phyloP scores from a whole-genome alignment of 2,797 vertebrate genomes.

The Tapera naevia region DNA sequence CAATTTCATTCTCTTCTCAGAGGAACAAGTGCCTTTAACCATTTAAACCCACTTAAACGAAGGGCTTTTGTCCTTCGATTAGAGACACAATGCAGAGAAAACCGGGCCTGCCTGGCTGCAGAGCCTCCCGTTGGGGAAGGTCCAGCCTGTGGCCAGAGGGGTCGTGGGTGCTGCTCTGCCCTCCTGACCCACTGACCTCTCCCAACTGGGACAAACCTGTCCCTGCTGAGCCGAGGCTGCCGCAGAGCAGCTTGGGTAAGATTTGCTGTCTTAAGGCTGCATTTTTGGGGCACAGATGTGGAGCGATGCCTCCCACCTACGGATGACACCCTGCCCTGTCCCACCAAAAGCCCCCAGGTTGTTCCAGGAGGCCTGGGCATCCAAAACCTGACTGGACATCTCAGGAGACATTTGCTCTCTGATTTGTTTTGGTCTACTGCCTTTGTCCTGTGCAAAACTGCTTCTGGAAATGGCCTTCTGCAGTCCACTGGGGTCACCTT shows the following conservation, averaged over 20 bases:
- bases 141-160: background rate
- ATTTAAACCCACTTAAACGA: slow-evolving; percentile 44
- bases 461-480: background rate
- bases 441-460: background rate
- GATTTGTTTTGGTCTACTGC: background rate
- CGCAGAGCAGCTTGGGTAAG: accelerated
- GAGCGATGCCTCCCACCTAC: background rate
- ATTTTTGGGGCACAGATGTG: background rate
- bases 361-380: background rate
- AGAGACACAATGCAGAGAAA: slow-evolving; percentile 10
- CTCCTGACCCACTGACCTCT: slow-evolving; percentile 22
- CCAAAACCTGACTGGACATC: background rate
- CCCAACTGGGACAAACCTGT: background rate
- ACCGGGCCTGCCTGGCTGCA: background rate
- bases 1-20: slow-evolving; percentile 50
- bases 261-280: background rate
- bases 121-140: background rate
- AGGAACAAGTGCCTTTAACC: slow-evolving; percentile 54
- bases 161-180: slow-evolving; percentile 53
- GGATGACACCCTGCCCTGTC: background rate
- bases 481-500: background rate
- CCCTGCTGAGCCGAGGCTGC: background rate
- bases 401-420: background rate
- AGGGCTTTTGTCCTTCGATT: slow-evolving; percentile 1
- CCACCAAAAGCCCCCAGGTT: background rate